Evolutionary conservation across 2,113 vertebrate genomes (phyloP), one percentile per base, ranked within the genome.

Genomic region (Collichthys lucidus): DNA sequence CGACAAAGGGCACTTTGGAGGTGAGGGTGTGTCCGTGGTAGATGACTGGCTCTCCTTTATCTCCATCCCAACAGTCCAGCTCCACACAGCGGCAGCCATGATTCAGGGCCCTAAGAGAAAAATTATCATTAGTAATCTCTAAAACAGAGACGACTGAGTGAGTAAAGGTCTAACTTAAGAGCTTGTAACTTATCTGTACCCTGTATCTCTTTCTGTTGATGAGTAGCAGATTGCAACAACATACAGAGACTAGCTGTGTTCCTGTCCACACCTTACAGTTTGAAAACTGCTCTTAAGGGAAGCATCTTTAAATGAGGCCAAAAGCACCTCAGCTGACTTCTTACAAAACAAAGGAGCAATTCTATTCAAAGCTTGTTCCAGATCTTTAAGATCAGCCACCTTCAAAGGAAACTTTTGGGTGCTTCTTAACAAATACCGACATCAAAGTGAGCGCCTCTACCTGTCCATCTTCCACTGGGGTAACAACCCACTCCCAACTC

Each of bases 51-150:
- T 99, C 96, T 47, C 97, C 97, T 0, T 94, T 94, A 0, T 97
- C 94, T n/a, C 98, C 98, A 63, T 99, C 98, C 98, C 98, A 99
- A 82, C 98, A 99, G 93, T 99, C 98, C 79, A 99, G 95, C 92
- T 99, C 98, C 93, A 99, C 98, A 15, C 97, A 99, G 57, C 98
- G 97, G 69, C 98, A 99, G 1, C 98, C 97, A 0, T 95, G 95
- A 75, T 90, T 95, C 66, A 99, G 94, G 2, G 95, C 98, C 79
- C 98, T 99, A 74, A n/a, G 11, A 57, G 35, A 67, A 44, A 66
- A 14, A 53, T 17, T 2, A 40, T 53, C 6, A 26, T 40, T 55
- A 20, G 19, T 5, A 17, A 55, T n/a, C 11, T 40, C 1, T 66
- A 60, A 35, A 44, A 44, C 29, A 53, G 20, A 59, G 24, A 52